Base-by-base conservation (phyloP, 2,113 vertebrate species). In the Thamnophis sirtalis region DNA sequence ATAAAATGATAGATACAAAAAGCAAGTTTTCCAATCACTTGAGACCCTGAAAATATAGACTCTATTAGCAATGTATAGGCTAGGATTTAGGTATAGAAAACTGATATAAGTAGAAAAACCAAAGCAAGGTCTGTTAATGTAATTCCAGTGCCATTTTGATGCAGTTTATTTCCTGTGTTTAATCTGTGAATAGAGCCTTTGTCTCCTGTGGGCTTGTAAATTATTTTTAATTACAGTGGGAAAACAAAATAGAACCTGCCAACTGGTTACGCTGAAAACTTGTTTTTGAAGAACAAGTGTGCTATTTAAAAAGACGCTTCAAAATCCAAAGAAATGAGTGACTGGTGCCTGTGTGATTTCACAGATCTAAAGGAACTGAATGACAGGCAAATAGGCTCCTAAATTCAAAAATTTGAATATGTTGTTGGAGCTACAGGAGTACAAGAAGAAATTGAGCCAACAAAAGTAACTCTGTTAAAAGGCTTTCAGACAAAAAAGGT, bases 401-500 rank as follows among this genome's bases (percentile, higher is more conserved):
- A 91, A 68, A 26, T 84, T 43, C 55, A 43, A 94, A 96, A 93
- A 7, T 28, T 94, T 54, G 58, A 90, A 49, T 68, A 68, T 28
- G 93, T 92, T 96, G 92, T 94, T 93, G 22, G n/a, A n/a, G 33
- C 33, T 90, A 93, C 43, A 93, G 93, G 56, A 24, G 0, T 55
- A 91, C 96, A 94, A 95, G 96, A 96, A 96, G 91, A 73, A 95
- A 89, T 92, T 90, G 91, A 89, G 92, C 93, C 91, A 94, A 93
- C 93, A 94, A 95, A 93, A 63, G 89, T 24, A 55, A 55, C 24
- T 28, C 53, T 95, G n/a, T 90, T 91, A 86, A 93, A 95, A 48
- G 58, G 22, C 0, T 24, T 53, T 51, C 33, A 92, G 91, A 93
- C 87, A 92, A 87, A 90, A 93, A 17, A 93, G 60, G 17, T 73